Conservation (phyloP, 2,888 invertebrate genomes). For the Ctena decussata region DNA sequence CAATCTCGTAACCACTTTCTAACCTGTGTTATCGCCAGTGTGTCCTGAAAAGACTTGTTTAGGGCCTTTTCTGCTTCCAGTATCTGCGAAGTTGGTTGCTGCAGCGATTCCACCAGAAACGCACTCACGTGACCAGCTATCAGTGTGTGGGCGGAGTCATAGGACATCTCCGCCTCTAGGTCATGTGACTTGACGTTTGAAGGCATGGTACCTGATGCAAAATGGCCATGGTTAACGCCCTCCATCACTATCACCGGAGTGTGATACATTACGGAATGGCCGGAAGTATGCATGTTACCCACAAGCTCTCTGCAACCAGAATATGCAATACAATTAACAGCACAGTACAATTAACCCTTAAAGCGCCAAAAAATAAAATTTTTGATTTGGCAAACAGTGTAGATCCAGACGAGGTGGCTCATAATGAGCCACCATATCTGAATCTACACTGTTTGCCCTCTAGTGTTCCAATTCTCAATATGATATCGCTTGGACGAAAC, state of each 20-base stretch:
- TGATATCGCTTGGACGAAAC: too few relatives aligned
- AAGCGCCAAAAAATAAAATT: too few relatives aligned
- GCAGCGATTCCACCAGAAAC: constrained; percentile 64
- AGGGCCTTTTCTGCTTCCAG: not conserved
- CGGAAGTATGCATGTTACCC: constrained; percentile 14
- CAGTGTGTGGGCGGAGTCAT: constrained; percentile 58
- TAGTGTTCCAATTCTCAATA: too few relatives aligned
- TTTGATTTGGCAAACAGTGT: too few relatives aligned
- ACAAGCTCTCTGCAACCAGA: constrained; percentile 57
- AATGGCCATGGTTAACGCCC: constrained; percentile 74
- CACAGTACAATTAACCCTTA: too few relatives aligned
- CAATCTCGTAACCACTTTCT: too few relatives aligned
- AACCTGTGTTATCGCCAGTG: not conserved
- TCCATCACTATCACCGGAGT: constrained; percentile 74
- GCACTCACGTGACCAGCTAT: constrained; percentile 67
- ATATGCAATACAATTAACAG: too few relatives aligned
- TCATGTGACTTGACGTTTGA: constrained; percentile 67
- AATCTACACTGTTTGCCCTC: too few relatives aligned
- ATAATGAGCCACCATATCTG: too few relatives aligned
- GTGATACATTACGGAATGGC: constrained; percentile 50
- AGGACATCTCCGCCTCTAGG: constrained; percentile 67
- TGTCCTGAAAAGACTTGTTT: not conserved
- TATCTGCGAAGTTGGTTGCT: constrained; percentile 19
- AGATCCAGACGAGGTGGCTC: too few relatives aligned
- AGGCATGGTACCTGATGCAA: constrained; percentile 76